phyloP scores from a whole-genome alignment of 2,888 invertebrate genomes.

The Elegia similella region DNA sequence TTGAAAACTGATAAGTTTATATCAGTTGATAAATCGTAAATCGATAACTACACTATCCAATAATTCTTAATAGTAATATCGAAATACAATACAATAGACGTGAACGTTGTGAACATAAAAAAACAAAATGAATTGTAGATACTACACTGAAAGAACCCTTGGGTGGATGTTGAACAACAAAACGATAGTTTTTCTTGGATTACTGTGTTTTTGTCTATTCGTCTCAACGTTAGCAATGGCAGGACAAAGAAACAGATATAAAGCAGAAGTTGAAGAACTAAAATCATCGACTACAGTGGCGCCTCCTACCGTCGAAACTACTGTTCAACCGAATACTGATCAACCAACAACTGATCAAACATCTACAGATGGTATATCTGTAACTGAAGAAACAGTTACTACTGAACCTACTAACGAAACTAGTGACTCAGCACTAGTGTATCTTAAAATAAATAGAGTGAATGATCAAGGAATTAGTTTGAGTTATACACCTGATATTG shows the following conservation, averaged over 20 bases:
- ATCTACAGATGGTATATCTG: not conserved
- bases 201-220: slow-evolving; percentile 60
- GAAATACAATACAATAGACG: slow-evolving; percentile 6
- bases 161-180: slow-evolving; percentile 68
- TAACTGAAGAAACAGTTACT: not conserved
- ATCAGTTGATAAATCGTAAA: slow-evolving; percentile 14
- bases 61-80: not conserved
- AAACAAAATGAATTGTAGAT: slow-evolving; percentile 47
- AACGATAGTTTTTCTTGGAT: slow-evolving; percentile 56
- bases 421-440: not conserved
- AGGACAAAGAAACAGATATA: slow-evolving; percentile 53
- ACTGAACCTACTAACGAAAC: not conserved
- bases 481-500: not conserved
- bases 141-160: slow-evolving; percentile 49
- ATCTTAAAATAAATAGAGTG: not conserved
- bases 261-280: slow-evolving; percentile 39
- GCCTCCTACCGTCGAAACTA: slow-evolving; percentile 7
- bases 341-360: not conserved
- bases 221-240: slow-evolving; percentile 61
- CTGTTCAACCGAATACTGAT: not conserved
- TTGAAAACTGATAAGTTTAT: not conserved
- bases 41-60: not conserved
- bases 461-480: no score
- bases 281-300: slow-evolving; percentile 17
- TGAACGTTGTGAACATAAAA: slow-evolving; percentile 18